These are phyloP conservation scores for Serranus cabrilla DNA, from an alignment of 2,797 vertebrate species.

Conservation along the genomic window DNA sequence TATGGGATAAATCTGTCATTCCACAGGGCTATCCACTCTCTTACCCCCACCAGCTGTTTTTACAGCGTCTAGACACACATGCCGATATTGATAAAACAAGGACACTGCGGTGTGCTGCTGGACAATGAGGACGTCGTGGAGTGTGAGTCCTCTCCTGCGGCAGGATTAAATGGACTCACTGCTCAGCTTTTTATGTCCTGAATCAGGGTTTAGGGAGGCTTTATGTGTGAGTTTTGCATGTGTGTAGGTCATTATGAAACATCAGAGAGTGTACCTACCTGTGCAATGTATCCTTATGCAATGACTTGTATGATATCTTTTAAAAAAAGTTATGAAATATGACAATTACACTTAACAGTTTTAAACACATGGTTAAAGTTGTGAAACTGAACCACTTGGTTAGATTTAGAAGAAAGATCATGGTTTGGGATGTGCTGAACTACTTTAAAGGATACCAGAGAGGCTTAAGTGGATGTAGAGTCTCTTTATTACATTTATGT, in stretches of 20 bases:
- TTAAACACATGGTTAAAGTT: too few species aligned
- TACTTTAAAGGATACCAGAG: too few species aligned
- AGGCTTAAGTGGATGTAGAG: too few species aligned
- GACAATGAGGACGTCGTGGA: conserved; percentile 66
- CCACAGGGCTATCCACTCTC: conserved; percentile 59
- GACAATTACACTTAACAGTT: too few species aligned
- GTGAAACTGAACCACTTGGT: too few species aligned
- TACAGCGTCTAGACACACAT: conserved; percentile 84
- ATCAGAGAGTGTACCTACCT: not conserved
- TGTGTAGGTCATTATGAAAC: conserved; percentile 12
- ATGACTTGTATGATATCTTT: too few species aligned
- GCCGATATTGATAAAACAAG: conserved; percentile 73
- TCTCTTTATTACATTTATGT: too few species aligned
- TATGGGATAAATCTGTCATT: conserved; percentile 72
- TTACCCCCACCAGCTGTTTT: conserved; percentile 75
- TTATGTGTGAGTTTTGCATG: not conserved
- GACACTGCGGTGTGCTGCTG: conserved; percentile 47
- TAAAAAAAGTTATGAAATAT: too few species aligned
- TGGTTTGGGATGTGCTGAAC: too few species aligned
- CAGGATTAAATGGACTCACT: conserved; percentile 35
- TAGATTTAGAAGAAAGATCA: too few species aligned
- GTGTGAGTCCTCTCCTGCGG: conserved; percentile 47
- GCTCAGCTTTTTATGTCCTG: conserved; percentile 28
- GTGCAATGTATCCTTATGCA: too few species aligned
- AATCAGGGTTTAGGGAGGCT: conserved; percentile 21